Evolutionary conservation across 2,797 vertebrate species (phyloP), one percentile per base, ranked within the genome.

Genomic region (Sebastes miniatus): DNA sequence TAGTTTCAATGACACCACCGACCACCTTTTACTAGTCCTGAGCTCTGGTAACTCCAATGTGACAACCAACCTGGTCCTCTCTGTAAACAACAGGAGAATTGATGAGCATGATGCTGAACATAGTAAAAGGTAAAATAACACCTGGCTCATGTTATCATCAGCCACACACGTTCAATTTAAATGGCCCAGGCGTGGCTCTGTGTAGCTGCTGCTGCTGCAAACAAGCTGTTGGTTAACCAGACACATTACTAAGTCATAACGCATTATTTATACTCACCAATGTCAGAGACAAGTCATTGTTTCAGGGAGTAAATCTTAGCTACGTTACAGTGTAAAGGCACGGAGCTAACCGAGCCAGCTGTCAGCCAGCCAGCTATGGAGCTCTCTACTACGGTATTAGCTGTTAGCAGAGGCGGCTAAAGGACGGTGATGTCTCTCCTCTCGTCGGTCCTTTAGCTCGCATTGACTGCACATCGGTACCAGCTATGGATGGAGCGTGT

Each of bases 211-310:
- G 81, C 87, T 72, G 81, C 88, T 91, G 88, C 84, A 87, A 92
- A 88, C 88, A 91, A 88, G 88, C 87, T 70, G 57, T 83, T 20
- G 72, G 72, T 81, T 86, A 89, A 87, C 83, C 66, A 29, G 34
- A 12, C 34, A 4, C 16, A 65, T 31, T 58, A 64, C 12, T 4
- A 16, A 24, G 34, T 10, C 20, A 16, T 9, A n/a, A 20, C 10
- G 14, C 12, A 4, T 0, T 5, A 24, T 10, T 6, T 36, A 18
- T n/a, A 93, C 93, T 90, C 85, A 94, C 93, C 89, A 77, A 39
- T 88, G 93, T 94, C 93, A 94, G 87, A 87, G 91, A 56, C 56
- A 25, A 73, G 2, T 76, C 93, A 95, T 94, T 34, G 75, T 82
- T 80, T 52, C 47, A 1, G 54, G 52, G 34, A 52, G 56, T 47